Percentiles rank a stretch among this genome's conserved stretches.
Evolutionary conservation across 2,113 vertebrate genomes (phyloP).

Genomic region (Neodon shergylaensis): DNA sequence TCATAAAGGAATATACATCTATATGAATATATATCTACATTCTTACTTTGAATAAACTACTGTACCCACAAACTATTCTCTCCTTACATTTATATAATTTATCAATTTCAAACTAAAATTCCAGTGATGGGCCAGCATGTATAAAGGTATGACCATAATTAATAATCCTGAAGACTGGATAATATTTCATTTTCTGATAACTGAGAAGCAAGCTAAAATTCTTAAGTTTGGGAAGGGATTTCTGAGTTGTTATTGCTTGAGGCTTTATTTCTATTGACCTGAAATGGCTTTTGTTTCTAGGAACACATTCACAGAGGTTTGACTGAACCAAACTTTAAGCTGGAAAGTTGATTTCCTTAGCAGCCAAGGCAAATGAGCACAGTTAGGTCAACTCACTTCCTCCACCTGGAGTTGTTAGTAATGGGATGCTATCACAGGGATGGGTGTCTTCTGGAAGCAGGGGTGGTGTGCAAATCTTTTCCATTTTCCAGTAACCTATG

Average conservation of each 20-base stretch:
- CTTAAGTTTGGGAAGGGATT: not conserved
- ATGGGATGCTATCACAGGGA: slow-evolving; percentile 95
- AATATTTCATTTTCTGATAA: slow-evolving; percentile 4
- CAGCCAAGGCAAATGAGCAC: slow-evolving; percentile 64
- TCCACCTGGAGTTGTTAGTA: slow-evolving; percentile 97
- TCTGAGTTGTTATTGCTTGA: not conserved
- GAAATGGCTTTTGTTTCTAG: slow-evolving; percentile 14
- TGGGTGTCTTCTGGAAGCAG: slow-evolving; percentile 93
- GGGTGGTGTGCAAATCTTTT: slow-evolving; percentile 94
- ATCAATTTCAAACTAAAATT: slow-evolving; percentile 49
- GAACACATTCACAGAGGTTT: not conserved
- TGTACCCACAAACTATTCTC: slow-evolving; percentile 40
- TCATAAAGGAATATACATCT: not conserved
- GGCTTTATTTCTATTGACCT: not conserved
- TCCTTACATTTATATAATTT: not conserved
- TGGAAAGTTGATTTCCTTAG: slow-evolving; percentile 43
- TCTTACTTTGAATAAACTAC: slow-evolving; percentile 29
- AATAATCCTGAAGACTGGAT: not conserved
- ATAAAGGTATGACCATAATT: not conserved
- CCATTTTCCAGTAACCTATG: slow-evolving; percentile 99
- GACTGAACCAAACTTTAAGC: not conserved
- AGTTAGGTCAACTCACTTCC: slow-evolving; percentile 97
- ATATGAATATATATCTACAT: not conserved
- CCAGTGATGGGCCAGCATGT: not conserved
- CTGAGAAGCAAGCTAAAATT: slow-evolving; percentile 2